Conservation (phyloP, 2,888 invertebrate genomes). For the Campoplex nolae region DNA sequence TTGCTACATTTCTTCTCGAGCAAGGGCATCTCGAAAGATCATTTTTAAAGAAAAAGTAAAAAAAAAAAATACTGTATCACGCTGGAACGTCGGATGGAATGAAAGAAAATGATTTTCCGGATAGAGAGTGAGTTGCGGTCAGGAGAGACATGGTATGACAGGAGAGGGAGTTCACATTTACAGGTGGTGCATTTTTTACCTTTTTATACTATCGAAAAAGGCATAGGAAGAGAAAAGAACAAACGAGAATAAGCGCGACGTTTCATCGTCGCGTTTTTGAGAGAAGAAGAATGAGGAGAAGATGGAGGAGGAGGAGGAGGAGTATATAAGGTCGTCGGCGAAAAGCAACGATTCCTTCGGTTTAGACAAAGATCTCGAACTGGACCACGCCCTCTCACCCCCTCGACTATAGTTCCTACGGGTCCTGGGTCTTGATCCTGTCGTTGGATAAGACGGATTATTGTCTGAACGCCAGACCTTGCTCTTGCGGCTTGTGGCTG, state of each 20-base stretch:
- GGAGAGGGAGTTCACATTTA: conserved; percentile 30
- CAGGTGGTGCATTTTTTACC: conserved; percentile 58
- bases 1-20: neutral
- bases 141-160: conserved; percentile 41
- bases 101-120: conserved; percentile 55
- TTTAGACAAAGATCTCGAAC: conserved; percentile 66
- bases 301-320: conserved; percentile 24
- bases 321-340: conserved; percentile 48
- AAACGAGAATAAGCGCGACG: conserved; percentile 5
- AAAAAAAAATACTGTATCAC: conserved; percentile 24
- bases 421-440: conserved; percentile 68
- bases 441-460: conserved; percentile 77
- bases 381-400: conserved; percentile 56
- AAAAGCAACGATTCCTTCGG: conserved; percentile 61
- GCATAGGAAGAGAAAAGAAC: neutral
- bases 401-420: conserved; percentile 36
- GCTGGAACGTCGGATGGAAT: conserved; percentile 5
- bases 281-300: conserved; percentile 22
- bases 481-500: conserved; percentile 10
- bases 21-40: conserved; percentile 7
- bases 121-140: conserved; percentile 61
- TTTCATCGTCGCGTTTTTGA: conserved; percentile 33
- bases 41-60: neutral
- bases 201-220: conserved; percentile 20
- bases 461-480: conserved; percentile 61